phyloP scores from a whole-genome alignment of 2,888 invertebrate species.

The Emmelina monodactyla region DNA sequence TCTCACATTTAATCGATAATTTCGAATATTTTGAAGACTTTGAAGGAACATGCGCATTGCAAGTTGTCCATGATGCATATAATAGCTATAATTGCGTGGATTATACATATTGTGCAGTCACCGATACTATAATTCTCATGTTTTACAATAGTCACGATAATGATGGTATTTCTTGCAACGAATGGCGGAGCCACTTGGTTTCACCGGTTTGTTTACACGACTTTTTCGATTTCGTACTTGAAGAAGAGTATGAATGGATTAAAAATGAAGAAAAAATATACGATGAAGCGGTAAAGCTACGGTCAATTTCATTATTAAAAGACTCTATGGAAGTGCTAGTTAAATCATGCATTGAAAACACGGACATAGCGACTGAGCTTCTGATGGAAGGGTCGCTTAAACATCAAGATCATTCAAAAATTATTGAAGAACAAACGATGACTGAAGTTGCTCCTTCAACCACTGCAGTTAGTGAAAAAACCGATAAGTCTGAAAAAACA shows the following conservation, averaged over 20 bases:
- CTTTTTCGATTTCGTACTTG: constrained; percentile 58
- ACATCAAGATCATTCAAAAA: constrained; percentile 28
- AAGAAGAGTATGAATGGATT: constrained; percentile 59
- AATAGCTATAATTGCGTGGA: constrained; percentile 47
- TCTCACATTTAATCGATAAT: constrained; percentile 41
- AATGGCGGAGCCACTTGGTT: constrained; percentile 51
- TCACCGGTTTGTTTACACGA: constrained; percentile 63
- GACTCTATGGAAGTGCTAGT: constrained; percentile 25
- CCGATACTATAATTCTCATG: constrained; percentile 47
- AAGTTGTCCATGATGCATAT: constrained; percentile 40
- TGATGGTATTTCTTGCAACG: constrained; percentile 41
- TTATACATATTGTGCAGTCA: constrained; percentile 54
- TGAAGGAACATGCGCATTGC: constrained; percentile 30
- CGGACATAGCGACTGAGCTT: constrained; percentile 36
- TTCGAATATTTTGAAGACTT: constrained; percentile 53
- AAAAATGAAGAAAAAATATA: constrained; percentile 41
- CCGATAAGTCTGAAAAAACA: constrained; percentile 6
- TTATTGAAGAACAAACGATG: constrained; percentile 22
- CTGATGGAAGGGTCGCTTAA: constrained; percentile 53
- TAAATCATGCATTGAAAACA: constrained; percentile 32
- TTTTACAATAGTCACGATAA: constrained; percentile 47
- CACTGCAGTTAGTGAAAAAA: background rate
- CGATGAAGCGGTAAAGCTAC: constrained; percentile 26
- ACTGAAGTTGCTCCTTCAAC: constrained; percentile 13
- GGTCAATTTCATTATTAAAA: constrained; percentile 27